Evolutionary conservation across 2,797 vertebrate species (phyloP).

Genomic region (Centroberyx gerrardi): DNA sequence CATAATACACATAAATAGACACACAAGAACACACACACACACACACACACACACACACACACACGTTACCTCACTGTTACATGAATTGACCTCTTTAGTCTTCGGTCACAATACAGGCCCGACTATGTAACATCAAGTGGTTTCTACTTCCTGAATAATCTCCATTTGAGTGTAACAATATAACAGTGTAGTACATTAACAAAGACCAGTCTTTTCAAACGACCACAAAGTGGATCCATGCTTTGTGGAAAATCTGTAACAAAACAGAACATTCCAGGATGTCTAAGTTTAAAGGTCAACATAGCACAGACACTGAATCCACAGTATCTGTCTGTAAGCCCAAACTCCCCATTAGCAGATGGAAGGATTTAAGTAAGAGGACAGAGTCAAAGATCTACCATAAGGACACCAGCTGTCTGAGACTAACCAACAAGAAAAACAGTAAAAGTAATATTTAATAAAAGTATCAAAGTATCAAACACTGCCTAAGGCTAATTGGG

Average conservation of each 20-base stretch:
- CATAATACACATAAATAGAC: not conserved
- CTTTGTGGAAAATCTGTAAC: slow-evolving; percentile 5
- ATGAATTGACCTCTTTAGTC: not conserved
- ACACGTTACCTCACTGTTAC: not conserved
- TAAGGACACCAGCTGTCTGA: slow-evolving; percentile 69
- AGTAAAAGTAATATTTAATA: slow-evolving; percentile 40
- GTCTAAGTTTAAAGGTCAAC: slow-evolving; percentile 31
- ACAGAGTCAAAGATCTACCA: slow-evolving; percentile 57
- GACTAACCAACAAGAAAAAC: slow-evolving; percentile 32
- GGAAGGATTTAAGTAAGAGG: slow-evolving; percentile 74
- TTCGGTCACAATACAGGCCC: not conserved
- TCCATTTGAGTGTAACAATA: not conserved
- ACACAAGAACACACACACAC: slow-evolving; percentile 29
- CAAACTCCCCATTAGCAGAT: slow-evolving; percentile 66
- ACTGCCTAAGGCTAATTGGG: not conserved
- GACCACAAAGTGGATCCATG: not conserved
- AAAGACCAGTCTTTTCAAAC: not conserved
- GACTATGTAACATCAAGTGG: not conserved
- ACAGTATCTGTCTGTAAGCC: slow-evolving; percentile 22
- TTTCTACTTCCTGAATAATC: not conserved
- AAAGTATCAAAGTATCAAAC: slow-evolving; percentile 4
- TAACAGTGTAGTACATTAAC: not conserved
- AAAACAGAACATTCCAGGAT: not conserved
- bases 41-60: not conserved
- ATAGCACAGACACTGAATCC: slow-evolving; percentile 19